Evolutionary conservation across 2,113 vertebrate genomes (phyloP), one percentile per base, ranked within the genome.

Genomic region (Leucoraja erinaceus): DNA sequence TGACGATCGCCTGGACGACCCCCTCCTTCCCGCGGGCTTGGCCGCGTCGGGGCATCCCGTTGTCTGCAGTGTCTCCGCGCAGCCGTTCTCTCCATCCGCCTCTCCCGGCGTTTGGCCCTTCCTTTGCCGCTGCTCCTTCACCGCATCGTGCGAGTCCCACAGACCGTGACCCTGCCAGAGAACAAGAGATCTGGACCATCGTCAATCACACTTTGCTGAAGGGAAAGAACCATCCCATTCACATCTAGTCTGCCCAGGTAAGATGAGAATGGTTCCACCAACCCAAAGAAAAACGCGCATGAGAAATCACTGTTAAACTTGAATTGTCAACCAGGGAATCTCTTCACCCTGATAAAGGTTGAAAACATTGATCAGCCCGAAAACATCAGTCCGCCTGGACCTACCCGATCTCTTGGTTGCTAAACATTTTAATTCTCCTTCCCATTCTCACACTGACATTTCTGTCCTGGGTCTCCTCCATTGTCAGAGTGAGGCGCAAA

Each of bases 91-190:
- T 95, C 96, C 94, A 94, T 94, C 92, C 95, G 22, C n/a, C 61
- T 93, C 76, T 63, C 92, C 92, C 18, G 28, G 14, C 0, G 12
- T n/a, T 22, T 12, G 81, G 28, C 9, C 5, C 6, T 66, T 63
- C 18, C 33, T 75, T 61, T 61, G 54, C 31, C 63, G 96, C 66
- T 95, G 93, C 92, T 96, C 96, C 94, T 95, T 95, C 11, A 96
- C 18, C 1, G 9, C 95, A 31, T 96, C 96, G 47, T 95, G 96
- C 94, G 96, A 96, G 95, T 97, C 97, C 97, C 97, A 97, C 33
- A 97, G 95, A 20, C 97, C 97, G 4, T 97, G 96, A 93, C 95
- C 96, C 97, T 97, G 94, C 28, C 70, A 0, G 63, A 79, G 68
- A 25, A 33, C 59, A 66, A 3, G 90, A 9, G 77, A 74, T 63